phyloP scores from a whole-genome alignment of 2,888 invertebrate species.

The Microchrysa polita region DNA sequence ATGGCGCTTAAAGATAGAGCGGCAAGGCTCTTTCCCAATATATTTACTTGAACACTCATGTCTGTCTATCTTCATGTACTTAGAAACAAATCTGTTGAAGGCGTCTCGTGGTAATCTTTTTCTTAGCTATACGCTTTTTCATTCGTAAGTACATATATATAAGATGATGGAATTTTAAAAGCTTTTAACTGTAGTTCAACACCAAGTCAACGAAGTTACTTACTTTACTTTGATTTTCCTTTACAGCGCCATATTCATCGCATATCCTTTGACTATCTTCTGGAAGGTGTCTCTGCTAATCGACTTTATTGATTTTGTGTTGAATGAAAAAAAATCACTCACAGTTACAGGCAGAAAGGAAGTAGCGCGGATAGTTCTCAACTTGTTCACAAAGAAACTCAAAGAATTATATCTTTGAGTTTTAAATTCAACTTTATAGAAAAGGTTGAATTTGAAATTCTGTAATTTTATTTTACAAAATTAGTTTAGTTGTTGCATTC shows the following conservation, averaged over 20 bases:
- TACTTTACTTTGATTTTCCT: conserved; percentile 19
- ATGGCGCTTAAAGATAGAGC: conserved; percentile 38
- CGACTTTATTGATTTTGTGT: conserved; percentile 43
- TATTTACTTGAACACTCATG: background rate
- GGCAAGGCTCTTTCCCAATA: background rate
- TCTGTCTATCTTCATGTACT: conserved; percentile 14
- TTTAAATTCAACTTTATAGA: no score
- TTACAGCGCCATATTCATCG: background rate
- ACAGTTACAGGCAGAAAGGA: background rate
- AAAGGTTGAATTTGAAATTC: no score
- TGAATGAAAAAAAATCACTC: background rate
- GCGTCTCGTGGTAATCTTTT: conserved; percentile 42
- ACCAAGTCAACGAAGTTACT: conserved; percentile 43
- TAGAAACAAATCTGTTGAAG: conserved; percentile 34
- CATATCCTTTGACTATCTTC: conserved; percentile 32
- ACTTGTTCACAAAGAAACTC: background rate
- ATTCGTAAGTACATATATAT: conserved; percentile 47
- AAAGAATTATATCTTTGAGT: no score
- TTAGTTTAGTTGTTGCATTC: no score
- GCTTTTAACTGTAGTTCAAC: conserved; percentile 50
- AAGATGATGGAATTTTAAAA: conserved; percentile 50
- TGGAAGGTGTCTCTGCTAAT: conserved; percentile 45
- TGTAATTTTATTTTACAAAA: no score
- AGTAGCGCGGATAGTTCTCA: background rate
- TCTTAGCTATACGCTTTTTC: conserved; percentile 45